Conservation (phyloP, 2,888 invertebrate genomes). For the Leptogaster cylindrica region DNA sequence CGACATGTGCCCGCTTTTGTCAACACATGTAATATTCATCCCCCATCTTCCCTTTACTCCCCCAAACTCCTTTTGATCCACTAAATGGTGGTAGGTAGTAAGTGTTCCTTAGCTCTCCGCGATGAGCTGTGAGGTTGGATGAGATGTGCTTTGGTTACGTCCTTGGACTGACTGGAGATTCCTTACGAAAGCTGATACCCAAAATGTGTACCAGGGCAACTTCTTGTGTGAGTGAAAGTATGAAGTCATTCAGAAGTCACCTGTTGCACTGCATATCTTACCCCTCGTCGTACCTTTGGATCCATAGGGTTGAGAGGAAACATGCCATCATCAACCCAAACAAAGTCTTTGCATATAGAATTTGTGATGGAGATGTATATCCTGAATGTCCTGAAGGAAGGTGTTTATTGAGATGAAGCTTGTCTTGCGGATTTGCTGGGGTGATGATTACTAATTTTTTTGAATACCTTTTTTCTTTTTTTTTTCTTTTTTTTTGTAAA, state of each 20-base stretch:
- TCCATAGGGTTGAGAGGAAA: slow-evolving; percentile 27
- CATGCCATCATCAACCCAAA: slow-evolving; percentile 41
- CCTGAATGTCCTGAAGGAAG: slow-evolving; percentile 35
- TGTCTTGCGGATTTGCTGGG: slow-evolving; percentile 37
- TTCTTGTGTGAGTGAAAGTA: slow-evolving; percentile 41
- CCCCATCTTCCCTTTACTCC: too few species aligned
- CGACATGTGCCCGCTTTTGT: slow-evolving; percentile 19
- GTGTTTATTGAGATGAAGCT: slow-evolving; percentile 39
- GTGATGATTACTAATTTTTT: slow-evolving; percentile 42
- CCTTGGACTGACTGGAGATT: slow-evolving; percentile 43
- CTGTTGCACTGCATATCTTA: slow-evolving; percentile 46
- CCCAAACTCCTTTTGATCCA: too few species aligned
- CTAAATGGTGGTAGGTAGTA: slow-evolving; percentile 28
- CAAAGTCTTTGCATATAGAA: slow-evolving; percentile 39
- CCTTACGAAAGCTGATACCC: slow-evolving; percentile 40
- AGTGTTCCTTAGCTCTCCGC: slow-evolving; percentile 19
- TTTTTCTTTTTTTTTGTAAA: too few species aligned
- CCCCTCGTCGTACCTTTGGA: slow-evolving; percentile 2
- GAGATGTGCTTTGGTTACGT: slow-evolving; percentile 43
- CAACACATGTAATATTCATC: slow-evolving; percentile 41
- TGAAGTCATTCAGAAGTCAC: slow-evolving; percentile 47
- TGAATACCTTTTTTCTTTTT: slow-evolving; percentile 25
- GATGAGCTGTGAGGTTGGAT: slow-evolving; percentile 26
- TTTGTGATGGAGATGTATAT: slow-evolving; percentile 7
- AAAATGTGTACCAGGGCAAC: slow-evolving; percentile 38